Base-by-base conservation (phyloP, 2,888 invertebrate genomes). In the Helobdella robusta region DNA sequence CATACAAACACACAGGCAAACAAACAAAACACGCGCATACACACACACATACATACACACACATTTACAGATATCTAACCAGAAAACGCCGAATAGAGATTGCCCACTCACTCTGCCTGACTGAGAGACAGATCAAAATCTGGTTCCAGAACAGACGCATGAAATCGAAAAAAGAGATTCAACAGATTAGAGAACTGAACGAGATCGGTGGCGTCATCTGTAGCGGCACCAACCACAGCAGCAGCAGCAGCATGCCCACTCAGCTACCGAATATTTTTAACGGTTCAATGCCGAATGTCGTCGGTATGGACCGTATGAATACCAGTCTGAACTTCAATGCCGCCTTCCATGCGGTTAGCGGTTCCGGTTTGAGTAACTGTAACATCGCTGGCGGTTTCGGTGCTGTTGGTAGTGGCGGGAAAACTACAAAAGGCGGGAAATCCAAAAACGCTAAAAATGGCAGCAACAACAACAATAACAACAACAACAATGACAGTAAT, bases 11-110 rank as follows among this genome's bases (percentile, higher is more conserved):
- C n/a, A n/a, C n/a, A n/a, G n/a, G n/a, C n/a, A n/a, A 40, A 40
- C 11, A 40, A n/a, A 40, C n/a, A 40, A 40, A 40, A 11, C 15
- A 11, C 44, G 11, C 15, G 44, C 11, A 40, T 40, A 40, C 11
- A 40, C 15, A 40, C 15, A 40, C 44, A 11, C 44, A 40, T 40
- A 40, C 11, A 15, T 15, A 40, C 44, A 15, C 20, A 6, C 20
- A 50, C 20, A 11, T 50, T 6, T 50, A 93, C 84, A 88, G 92
- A 81, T 94, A 94, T 85, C 86, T 94, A 83, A 93, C 93, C 79
- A 85, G 94, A 82, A 86, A 93, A 84, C 86, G 94, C 83, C 85
- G 93, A 80, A 94, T 94, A 82, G 93, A 94, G 84, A 93, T 94
- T 77, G 93, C 94, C 73, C 93, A 93, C 82, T 89, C 91, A 75